A percentile compares a stretch with the other conserved stretches of the same genome.
Conservation (phyloP, 2,888 invertebrate species). For the Pachydiplax longipennis region DNA sequence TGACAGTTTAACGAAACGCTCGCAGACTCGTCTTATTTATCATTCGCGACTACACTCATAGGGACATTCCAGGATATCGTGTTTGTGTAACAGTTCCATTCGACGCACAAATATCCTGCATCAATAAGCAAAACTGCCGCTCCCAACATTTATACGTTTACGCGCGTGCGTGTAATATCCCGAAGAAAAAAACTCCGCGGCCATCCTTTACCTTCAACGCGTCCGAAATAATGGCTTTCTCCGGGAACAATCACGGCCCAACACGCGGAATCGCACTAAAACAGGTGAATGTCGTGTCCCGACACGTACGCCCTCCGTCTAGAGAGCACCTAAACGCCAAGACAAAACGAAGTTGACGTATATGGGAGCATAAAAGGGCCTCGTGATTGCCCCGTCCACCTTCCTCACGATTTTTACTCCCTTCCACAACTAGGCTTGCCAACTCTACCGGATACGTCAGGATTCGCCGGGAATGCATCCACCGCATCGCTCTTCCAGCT, state of each 20-base stretch:
- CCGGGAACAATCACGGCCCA: not conserved
- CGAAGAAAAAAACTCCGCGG: not conserved
- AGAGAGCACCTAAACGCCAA: not conserved
- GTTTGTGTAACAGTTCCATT: too few species aligned
- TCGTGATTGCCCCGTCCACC: not conserved
- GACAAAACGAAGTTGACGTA: constrained; percentile 1
- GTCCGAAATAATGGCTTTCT: not conserved
- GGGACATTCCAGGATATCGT: too few species aligned
- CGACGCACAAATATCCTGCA: too few species aligned
- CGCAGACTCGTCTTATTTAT: too few species aligned
- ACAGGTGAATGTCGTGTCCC: not conserved
- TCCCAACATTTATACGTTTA: too few species aligned
- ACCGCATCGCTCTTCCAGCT: too few species aligned
- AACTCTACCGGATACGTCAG: not conserved
- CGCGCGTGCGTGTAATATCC: too few species aligned
- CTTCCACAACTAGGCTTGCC: not conserved
- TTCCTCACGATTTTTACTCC: not conserved
- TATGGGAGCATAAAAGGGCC: not conserved
- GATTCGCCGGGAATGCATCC: too few species aligned
- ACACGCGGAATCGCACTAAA: not conserved
- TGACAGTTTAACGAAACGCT: too few species aligned
- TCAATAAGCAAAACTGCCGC: too few species aligned
- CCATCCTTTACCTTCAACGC: not conserved
- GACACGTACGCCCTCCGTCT: not conserved
- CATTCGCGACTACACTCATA: too few species aligned